A percentile compares a stretch with the other conserved stretches of the same genome.
These are phyloP conservation scores for Calephelis virginiensis DNA, from an alignment of 1,140 invertebrate species.

Conservation along the genomic window DNA sequence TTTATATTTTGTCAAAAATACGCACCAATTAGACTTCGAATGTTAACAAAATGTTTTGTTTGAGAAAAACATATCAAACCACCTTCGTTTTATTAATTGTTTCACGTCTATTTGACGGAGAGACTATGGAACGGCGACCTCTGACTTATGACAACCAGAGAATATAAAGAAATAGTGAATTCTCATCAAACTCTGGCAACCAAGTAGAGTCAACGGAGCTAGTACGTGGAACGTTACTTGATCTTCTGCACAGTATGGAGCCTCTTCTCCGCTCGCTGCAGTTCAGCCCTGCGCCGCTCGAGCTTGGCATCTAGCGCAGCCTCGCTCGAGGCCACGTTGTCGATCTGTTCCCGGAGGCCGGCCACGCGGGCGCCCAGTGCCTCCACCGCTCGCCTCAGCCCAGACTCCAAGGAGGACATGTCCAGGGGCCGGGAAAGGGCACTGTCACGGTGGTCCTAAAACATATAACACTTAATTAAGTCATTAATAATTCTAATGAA, in stretches of 20 bases:
- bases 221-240: conserved; percentile 74
- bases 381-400: conserved; percentile 85
- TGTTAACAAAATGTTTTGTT: too few species aligned
- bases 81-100: too few species aligned
- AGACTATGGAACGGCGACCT: too few species aligned
- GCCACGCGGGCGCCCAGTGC: conserved; percentile 84
- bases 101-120: too few species aligned
- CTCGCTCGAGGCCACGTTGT: conserved; percentile 91
- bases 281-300: conserved; percentile 92
- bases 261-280: conserved; percentile 95
- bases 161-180: too few species aligned
- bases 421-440: conserved; percentile 87
- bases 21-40: too few species aligned
- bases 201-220: too few species aligned
- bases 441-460: conserved; percentile 69
- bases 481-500: too few species aligned
- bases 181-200: too few species aligned
- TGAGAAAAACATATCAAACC: too few species aligned
- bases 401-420: conserved; percentile 88
- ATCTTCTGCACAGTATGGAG: conserved; percentile 96
- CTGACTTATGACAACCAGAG: too few species aligned
- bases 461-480: not conserved
- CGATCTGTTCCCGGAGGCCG: conserved; percentile 86
- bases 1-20: too few species aligned
- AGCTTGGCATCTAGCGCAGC: conserved; percentile 94